Base-by-base conservation (phyloP, 1,140 invertebrate genomes). In the Trinorchestia longiramus region DNA sequence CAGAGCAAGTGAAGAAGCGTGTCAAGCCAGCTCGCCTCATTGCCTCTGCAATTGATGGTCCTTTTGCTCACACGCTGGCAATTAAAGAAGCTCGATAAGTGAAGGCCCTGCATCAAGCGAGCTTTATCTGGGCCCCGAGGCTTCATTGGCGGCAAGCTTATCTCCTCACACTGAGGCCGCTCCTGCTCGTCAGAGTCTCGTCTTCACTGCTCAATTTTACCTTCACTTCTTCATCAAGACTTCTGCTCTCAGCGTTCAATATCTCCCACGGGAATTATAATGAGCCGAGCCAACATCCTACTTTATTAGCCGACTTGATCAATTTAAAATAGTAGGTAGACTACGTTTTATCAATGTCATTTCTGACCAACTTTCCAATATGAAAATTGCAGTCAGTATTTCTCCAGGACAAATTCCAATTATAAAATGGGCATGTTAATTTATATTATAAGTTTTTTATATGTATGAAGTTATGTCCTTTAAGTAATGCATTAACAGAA, bases 1-100 rank as follows among this genome's bases (percentile, higher is more conserved):
- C 92, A 94, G 92, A 94, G 92, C 92, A 94, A 94, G 92, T 45
- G 92, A 94, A 94, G 44, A 94, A 94, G 92, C 92, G 43, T 94
- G 92, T 94, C 92, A 47, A 94, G 92, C 41, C 41, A 44, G 41
- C 43, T 6, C 92, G 92, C 41, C 92, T 94, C 44, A 94, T 94
- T 47, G 92, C 92, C 41, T 43, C 43, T 43, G 40, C 92, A 94
- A 94, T 94, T 94, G 41, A 94, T 94, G 43, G 92, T 40, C 92
- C 36, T 94, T 94, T 94, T 94, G 92, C 92, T 94, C 92, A 94
- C 92, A 43, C 43, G 43, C 43, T 47, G 6, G 92, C 92, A 94
- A 94, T 94, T 43, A 94, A 45, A 94, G 43, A n/a, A n/a, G 43
- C 92, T 94, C 43, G 92, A 45, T 94, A 94, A 94, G 92, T 47